Conservation (phyloP, 2,113 vertebrate genomes). For the Damaliscus lunatus region DNA sequence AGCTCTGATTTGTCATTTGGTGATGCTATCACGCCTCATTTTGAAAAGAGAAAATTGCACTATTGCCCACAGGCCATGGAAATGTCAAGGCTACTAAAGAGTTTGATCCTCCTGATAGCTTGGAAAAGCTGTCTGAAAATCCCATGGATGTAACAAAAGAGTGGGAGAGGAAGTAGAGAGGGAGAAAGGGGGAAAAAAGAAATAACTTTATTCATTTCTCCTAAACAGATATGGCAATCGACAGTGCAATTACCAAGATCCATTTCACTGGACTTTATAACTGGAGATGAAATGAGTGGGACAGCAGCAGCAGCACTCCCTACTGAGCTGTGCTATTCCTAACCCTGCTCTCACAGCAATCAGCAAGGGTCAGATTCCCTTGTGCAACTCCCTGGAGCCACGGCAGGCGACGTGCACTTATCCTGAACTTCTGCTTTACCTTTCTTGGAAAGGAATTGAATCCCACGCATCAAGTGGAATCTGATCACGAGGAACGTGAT, state of each 20-base stretch:
- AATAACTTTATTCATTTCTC: constrained; percentile 57
- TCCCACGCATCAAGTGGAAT: not conserved
- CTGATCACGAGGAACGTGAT: not conserved
- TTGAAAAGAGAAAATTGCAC: constrained; percentile 66
- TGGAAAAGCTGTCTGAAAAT: constrained; percentile 47
- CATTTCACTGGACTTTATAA: constrained; percentile 70
- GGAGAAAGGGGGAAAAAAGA: not conserved
- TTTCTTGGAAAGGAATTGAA: not conserved
- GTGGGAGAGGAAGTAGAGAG: not conserved
- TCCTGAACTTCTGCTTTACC: not conserved
- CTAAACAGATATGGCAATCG: constrained; percentile 54
- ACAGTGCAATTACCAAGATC: constrained; percentile 69
- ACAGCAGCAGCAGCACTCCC: not conserved
- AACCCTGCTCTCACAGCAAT: not conserved
- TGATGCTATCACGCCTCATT: constrained; percentile 37
- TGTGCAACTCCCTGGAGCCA: not conserved
- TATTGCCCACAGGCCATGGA: constrained; percentile 53
- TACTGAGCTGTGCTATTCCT: not conserved
- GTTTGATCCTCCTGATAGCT: constrained; percentile 34
- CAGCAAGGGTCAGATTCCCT: not conserved
- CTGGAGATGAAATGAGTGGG: constrained; percentile 58
- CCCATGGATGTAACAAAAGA: not conserved
- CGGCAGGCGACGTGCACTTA: not conserved
- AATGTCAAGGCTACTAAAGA: constrained; percentile 60
- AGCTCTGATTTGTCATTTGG: constrained; percentile 52